phyloP scores from a whole-genome alignment of 2,797 vertebrate species.

The Acropternis orthonyx region DNA sequence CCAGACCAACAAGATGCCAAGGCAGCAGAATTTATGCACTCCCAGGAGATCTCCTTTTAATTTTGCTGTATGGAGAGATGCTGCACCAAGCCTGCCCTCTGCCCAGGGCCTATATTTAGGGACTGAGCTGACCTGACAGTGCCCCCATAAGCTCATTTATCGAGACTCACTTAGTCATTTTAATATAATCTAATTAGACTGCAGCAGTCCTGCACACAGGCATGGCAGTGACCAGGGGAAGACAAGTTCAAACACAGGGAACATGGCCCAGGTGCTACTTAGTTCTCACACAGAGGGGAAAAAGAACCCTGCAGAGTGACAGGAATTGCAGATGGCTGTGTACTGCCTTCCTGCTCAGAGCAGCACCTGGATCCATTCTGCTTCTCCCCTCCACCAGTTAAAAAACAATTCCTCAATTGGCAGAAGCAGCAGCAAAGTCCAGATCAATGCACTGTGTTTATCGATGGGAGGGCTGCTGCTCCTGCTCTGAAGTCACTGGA shows the following conservation, averaged over 20 bases:
- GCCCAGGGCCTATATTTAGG: conserved; percentile 28
- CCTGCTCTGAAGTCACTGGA: not conserved
- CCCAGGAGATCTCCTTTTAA: not conserved
- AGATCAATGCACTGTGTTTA: accelerated
- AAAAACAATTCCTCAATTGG: not conserved
- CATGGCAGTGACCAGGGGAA: not conserved
- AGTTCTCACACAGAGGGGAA: accelerated
- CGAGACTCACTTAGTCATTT: conserved; percentile 58
- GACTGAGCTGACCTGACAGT: not conserved
- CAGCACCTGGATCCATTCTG: not conserved
- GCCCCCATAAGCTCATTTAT: conserved; percentile 56
- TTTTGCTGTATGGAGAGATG: not conserved
- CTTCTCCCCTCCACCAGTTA: not conserved
- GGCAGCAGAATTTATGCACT: not conserved
- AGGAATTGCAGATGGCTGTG: not conserved
- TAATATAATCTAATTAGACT: conserved; percentile 60
- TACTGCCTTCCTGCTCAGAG: not conserved
- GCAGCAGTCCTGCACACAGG: not conserved
- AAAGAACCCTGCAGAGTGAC: not conserved
- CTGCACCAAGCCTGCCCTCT: not conserved
- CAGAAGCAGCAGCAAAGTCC: not conserved
- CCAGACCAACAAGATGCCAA: not conserved
- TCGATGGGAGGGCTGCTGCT: accelerated
- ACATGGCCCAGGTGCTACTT: not conserved
- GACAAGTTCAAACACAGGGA: not conserved